Percentiles rank a stretch among this genome's conserved stretches.
Evolutionary conservation across 2,113 vertebrate species (phyloP).

Genomic region (Hassar affinis): DNA sequence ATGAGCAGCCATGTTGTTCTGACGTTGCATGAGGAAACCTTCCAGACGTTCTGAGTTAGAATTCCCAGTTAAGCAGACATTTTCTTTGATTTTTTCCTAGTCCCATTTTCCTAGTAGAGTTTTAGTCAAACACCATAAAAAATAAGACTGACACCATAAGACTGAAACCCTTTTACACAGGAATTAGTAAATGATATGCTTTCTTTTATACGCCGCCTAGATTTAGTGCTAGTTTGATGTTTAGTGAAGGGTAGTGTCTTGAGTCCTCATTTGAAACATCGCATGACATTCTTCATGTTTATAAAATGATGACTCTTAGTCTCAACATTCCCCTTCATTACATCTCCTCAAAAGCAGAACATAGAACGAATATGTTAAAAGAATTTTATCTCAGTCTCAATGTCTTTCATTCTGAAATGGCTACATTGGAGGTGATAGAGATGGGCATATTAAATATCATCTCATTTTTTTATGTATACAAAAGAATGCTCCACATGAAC

Average conservation of each 20-base stretch:
- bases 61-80: neutral
- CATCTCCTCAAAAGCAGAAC: neutral
- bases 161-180: neutral
- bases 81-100: neutral
- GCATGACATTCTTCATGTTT: neutral
- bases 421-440: neutral
- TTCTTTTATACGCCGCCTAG: neutral
- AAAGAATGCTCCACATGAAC: neutral
- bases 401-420: constrained; percentile 37
- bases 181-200: neutral
- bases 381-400: constrained; percentile 17
- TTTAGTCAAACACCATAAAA: neutral
- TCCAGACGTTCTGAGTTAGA: neutral
- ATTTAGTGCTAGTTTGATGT: neutral
- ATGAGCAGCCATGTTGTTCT: neutral
- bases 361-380: constrained; percentile 10
- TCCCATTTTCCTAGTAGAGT: neutral
- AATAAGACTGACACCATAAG: neutral
- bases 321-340: constrained; percentile 9
- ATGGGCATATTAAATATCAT: neutral
- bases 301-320: neutral
- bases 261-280: neutral
- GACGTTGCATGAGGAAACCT: neutral
- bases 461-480: neutral
- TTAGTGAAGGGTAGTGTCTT: neutral